A percentile compares a stretch with the other conserved stretches of the same genome.
These are phyloP conservation scores for Lampris megalopsis DNA, from an alignment of 2,113 vertebrate species.

Conservation along the genomic window DNA sequence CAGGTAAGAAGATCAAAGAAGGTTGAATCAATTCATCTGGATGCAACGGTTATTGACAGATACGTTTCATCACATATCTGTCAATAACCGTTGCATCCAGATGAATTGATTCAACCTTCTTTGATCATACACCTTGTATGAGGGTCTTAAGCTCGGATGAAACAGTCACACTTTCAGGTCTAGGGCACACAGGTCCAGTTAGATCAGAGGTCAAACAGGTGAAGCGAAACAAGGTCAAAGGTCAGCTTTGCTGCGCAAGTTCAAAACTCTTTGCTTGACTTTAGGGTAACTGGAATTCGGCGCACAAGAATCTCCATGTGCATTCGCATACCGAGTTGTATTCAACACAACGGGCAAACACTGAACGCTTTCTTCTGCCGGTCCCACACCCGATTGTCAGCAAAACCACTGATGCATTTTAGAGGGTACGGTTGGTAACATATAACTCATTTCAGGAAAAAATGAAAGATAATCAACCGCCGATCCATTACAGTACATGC, in stretches of 20 bases:
- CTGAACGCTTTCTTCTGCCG: background rate
- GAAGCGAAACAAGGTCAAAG: conserved; percentile 34
- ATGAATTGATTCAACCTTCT: too few relatives aligned
- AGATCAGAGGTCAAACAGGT: conserved; percentile 1
- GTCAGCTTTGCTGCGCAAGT: conserved; percentile 9
- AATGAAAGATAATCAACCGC: background rate
- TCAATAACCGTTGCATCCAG: too few relatives aligned
- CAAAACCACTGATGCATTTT: conserved; percentile 17
- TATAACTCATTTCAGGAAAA: conserved; percentile 8
- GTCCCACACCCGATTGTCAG: conserved; percentile 8
- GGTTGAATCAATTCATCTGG: too few relatives aligned
- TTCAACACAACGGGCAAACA: background rate
- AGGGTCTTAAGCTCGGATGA: conserved; percentile 8
- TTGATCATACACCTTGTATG: too few relatives aligned
- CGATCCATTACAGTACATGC: background rate
- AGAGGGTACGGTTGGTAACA: conserved; percentile 12
- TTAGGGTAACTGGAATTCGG: background rate
- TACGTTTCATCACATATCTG: too few relatives aligned
- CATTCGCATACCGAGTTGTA: background rate
- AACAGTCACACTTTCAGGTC: conserved; percentile 2
- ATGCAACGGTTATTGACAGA: too few relatives aligned
- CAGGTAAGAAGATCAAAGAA: too few relatives aligned
- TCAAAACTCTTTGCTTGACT: conserved; percentile 6
- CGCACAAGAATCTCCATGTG: background rate
- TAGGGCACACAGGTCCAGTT: conserved; percentile 4